Conservation (phyloP, 2,888 invertebrate genomes). For the Heliconius charithonia region DNA sequence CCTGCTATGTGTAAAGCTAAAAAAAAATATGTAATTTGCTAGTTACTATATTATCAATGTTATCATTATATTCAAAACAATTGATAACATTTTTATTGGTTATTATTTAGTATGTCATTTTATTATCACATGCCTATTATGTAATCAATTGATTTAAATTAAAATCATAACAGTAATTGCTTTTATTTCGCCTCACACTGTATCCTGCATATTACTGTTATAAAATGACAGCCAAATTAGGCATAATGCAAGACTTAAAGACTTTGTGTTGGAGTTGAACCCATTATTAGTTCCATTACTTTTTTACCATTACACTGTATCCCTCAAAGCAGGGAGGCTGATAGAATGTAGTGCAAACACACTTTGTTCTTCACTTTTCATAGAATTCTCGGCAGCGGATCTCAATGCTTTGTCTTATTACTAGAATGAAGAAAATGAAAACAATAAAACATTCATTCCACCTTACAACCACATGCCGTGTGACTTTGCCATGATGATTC, state of each 20-base stretch:
- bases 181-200: too few relatives aligned
- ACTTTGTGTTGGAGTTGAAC: too few relatives aligned
- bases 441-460: neutral
- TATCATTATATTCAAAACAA: neutral
- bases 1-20: neutral
- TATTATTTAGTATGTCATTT: conserved; percentile 1
- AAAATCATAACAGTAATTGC: too few relatives aligned
- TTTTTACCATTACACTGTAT: too few relatives aligned
- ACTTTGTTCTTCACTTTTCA: neutral
- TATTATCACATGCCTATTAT: neutral
- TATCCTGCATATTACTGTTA: too few relatives aligned
- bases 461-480: neutral
- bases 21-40: neutral
- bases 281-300: too few relatives aligned
- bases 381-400: too few relatives aligned
- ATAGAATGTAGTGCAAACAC: neutral
- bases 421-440: neutral
- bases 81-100: neutral
- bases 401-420: neutral
- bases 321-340: too few relatives aligned
- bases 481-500: too few relatives aligned
- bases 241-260: too few relatives aligned
- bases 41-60: neutral
- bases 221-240: too few relatives aligned
- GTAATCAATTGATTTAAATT: too few relatives aligned